phyloP scores from a whole-genome alignment of 2,888 invertebrate species.

The Hanleya hanleyi region DNA sequence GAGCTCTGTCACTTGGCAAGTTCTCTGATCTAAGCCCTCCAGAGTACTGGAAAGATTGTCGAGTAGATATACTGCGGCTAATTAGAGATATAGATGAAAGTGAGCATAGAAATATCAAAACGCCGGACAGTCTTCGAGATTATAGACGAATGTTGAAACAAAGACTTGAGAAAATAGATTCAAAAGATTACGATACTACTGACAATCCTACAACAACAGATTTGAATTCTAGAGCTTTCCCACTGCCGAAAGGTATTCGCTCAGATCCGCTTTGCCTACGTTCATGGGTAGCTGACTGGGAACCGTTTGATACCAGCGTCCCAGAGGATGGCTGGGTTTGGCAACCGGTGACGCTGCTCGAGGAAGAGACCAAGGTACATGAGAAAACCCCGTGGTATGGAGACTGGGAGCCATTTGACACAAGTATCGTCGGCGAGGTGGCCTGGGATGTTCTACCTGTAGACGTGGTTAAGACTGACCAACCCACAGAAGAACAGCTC shows the following conservation, averaged over 20 bases:
- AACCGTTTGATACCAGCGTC: constrained; percentile 44
- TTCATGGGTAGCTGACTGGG: constrained; percentile 43
- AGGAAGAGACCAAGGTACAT: constrained; percentile 3
- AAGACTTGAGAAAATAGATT: neutral
- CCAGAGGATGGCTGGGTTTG: constrained; percentile 43
- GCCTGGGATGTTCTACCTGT: constrained; percentile 47
- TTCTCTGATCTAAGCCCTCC: too few species aligned
- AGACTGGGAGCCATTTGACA: constrained; percentile 26
- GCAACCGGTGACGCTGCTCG: constrained; percentile 16
- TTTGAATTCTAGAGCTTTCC: constrained; percentile 42
- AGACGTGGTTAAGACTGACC: constrained; percentile 45
- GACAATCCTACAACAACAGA: constrained; percentile 21
- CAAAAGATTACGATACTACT: neutral
- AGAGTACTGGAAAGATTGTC: too few species aligned
- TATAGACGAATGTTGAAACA: neutral
- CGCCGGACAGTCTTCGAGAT: too few species aligned
- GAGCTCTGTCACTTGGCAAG: too few species aligned
- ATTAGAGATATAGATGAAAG: too few species aligned
- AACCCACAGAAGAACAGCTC: constrained; percentile 44
- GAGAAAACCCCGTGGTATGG: constrained; percentile 14
- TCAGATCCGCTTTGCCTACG: constrained; percentile 36
- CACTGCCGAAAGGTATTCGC: constrained; percentile 31
- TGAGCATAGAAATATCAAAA: too few species aligned
- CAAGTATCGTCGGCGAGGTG: constrained; percentile 48
- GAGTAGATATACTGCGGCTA: too few species aligned